These are phyloP conservation scores for Drosophila neocordata DNA, from an alignment of 1,140 invertebrate genomes.

Conservation along the genomic window DNA sequence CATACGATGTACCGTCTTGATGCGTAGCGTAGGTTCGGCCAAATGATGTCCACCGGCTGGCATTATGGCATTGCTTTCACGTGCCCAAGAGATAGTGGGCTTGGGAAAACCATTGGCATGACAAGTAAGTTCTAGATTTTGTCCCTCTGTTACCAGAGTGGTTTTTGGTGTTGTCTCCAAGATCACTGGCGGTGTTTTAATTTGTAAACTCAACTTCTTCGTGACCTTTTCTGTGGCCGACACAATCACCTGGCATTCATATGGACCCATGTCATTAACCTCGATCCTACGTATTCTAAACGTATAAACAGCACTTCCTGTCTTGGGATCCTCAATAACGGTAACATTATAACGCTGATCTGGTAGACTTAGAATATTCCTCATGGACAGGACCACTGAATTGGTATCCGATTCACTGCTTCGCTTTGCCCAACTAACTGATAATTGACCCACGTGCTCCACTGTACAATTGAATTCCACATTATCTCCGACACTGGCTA, in stretches of 20 bases:
- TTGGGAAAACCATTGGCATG: conserved; percentile 89
- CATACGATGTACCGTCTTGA: conserved; percentile 87
- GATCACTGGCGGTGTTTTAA: conserved; percentile 90
- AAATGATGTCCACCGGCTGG: conserved; percentile 90
- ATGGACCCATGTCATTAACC: conserved; percentile 90
- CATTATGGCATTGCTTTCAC: conserved; percentile 92
- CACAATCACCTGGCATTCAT: conserved; percentile 90
- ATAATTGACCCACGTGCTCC: conserved; percentile 89
- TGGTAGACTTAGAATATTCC: conserved; percentile 87
- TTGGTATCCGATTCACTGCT: conserved; percentile 53
- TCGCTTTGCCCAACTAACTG: conserved; percentile 89
- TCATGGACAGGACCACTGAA: conserved; percentile 85
- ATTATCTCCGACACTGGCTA: conserved; percentile 90
- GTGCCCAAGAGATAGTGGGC: conserved; percentile 90
- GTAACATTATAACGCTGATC: conserved; percentile 89
- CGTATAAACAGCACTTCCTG: conserved; percentile 86
- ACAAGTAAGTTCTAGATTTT: conserved; percentile 88
- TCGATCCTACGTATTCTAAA: conserved; percentile 90
- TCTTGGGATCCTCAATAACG: conserved; percentile 85
- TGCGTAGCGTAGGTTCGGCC: conserved; percentile 89
- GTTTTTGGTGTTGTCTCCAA: conserved; percentile 89
- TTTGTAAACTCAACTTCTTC: conserved; percentile 88
- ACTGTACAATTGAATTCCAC: conserved; percentile 91
- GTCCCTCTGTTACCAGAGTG: conserved; percentile 88
- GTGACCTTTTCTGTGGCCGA: conserved; percentile 87